Percentiles rank a stretch among this genome's conserved stretches.
Evolutionary conservation across 2,113 vertebrate genomes (phyloP).

Genomic region (Siphamia tubifer): DNA sequence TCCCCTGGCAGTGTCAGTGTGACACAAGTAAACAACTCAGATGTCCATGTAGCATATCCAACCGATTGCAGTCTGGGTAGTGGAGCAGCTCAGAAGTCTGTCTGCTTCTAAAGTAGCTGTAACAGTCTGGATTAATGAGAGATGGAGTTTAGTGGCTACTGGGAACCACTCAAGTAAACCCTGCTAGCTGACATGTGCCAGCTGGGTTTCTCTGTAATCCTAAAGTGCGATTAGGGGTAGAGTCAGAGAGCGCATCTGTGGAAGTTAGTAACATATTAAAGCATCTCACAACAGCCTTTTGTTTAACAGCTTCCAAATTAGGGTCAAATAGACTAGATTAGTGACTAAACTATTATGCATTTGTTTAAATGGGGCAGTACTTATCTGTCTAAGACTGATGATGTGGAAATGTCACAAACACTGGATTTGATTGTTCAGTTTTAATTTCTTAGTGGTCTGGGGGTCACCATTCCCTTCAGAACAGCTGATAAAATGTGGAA

Average conservation of each 20-base stretch:
- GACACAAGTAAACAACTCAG: constrained; percentile 39
- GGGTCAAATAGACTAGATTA: neutral
- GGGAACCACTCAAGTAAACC: constrained; percentile 1
- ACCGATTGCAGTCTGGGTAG: neutral
- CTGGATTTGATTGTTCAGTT: too few relatives aligned
- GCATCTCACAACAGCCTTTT: too few relatives aligned
- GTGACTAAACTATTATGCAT: too few relatives aligned
- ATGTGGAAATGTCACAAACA: too few relatives aligned
- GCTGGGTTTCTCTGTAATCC: constrained; percentile 75
- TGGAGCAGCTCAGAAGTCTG: constrained; percentile 9
- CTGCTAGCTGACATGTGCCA: constrained; percentile 21
- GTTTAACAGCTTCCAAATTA: constrained; percentile 20
- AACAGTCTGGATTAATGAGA: constrained; percentile 38
- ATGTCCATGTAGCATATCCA: constrained; percentile 3
- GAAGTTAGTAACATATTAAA: too few relatives aligned
- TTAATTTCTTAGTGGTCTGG: too few relatives aligned
- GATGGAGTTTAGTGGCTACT: neutral
- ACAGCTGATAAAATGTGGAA: too few relatives aligned
- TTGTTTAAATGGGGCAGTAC: too few relatives aligned
- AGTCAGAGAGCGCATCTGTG: too few relatives aligned
- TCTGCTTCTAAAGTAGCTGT: constrained; percentile 29
- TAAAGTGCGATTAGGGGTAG: constrained; percentile 39
- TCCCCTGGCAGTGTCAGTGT: neutral
- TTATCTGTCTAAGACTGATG: too few relatives aligned
- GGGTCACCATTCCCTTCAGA: too few relatives aligned